Evolutionary conservation across 2,888 invertebrate genomes (phyloP), one percentile per base, ranked within the genome.

Genomic region (Ectemnius continuus): DNA sequence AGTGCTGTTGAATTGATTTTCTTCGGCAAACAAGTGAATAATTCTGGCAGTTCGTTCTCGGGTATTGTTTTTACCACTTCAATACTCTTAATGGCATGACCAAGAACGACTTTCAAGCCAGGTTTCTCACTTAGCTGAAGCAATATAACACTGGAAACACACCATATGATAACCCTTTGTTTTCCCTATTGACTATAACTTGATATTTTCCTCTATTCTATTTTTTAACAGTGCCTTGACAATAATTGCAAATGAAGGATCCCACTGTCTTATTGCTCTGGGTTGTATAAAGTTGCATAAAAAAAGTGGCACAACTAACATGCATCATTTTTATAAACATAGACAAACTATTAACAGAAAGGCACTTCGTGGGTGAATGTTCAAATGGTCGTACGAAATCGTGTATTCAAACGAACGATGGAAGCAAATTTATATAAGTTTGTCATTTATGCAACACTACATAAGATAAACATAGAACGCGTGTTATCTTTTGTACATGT

Each of bases 121-220:
- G 80, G 82, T 28, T 83, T 69, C n/a, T 79, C 78, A 1, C 76
- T 78, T 0, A 81, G 69, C 26, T 86, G 79, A 59, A 89, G 70
- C 11, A 91, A 76, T 26, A 91, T 86, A 59, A 91, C 70, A 68
- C 91, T 91, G 77, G 8, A 83, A 81, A 78, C 62, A 16, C 23
- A 48, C 56, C 45, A 20, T 0, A 18, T 3, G n/a, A 56, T 5
- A 18, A 61, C 16, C 48, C 28, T n/a, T 67, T 60, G 46, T 13
- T 52, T 61, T 14, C 13, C 0, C 2, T 16, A 16, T 23, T 23
- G 23, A 20, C 20, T 20, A 20, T 20, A 20, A 20, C 1, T 20
- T 1, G 1, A 48, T 52, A 52, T 11, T 16, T 52, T 48, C 48
- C 14, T 13, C 0, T 14, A 52, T 36, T 36, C 8, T 36, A 36